These are phyloP conservation scores for Taeniopygia guttata DNA, from an alignment of 2,797 vertebrate species.

Conservation along the genomic window DNA sequence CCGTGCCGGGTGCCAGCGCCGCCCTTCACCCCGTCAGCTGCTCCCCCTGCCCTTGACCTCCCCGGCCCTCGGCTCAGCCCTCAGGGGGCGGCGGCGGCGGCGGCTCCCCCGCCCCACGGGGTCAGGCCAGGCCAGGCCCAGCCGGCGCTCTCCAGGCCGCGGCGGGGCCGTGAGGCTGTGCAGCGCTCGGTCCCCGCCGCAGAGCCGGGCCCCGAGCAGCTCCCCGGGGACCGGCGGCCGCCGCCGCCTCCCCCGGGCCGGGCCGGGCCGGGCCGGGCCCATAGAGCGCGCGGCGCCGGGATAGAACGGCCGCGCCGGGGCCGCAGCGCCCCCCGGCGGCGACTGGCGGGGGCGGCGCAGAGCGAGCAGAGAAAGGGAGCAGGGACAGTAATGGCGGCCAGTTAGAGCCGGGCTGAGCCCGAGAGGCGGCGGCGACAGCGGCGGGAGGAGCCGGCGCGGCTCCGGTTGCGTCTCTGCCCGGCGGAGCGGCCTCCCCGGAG, in stretches of 20 bases:
- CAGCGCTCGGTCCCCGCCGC: not conserved
- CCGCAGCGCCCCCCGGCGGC: conserved; percentile 21
- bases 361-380: conserved; percentile 61
- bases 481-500: not conserved
- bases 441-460: not conserved
- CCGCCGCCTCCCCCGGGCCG: not conserved
- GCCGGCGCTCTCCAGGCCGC: not conserved
- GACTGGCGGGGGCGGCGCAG: not conserved
- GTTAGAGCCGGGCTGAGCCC: conserved; percentile 42
- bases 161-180: not conserved
- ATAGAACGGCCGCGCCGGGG: not conserved
- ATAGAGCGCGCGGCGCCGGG: not conserved
- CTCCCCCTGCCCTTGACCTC: not conserved
- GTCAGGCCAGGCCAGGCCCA: not conserved
- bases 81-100: not conserved
- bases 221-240: not conserved
- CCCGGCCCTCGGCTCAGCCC: not conserved
- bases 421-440: conserved; percentile 8
- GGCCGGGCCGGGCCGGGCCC: not conserved
- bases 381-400: conserved; percentile 67
- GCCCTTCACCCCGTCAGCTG: not conserved
- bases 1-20: not conserved
- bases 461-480: not conserved
- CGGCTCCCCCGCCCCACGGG: not conserved
- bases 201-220: not conserved